Evolutionary conservation across 2,797 vertebrate genomes (phyloP).

Genomic region (Limnodromus scolopaceus): DNA sequence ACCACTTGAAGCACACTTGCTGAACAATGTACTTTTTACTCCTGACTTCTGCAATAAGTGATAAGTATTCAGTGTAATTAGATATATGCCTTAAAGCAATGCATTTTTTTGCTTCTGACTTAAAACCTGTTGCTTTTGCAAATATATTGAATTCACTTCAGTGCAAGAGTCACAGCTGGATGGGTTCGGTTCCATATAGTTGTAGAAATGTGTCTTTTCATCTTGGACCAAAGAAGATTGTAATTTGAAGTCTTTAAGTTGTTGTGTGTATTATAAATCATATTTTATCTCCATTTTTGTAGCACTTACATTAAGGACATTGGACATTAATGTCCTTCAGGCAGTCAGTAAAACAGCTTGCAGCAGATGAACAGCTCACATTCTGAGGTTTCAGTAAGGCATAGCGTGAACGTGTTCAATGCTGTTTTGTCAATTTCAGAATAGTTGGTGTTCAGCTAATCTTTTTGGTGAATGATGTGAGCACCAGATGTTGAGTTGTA

Average conservation of each 20-base stretch:
- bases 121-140: not conserved
- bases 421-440: not conserved
- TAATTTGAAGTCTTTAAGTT: not conserved
- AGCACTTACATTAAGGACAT: not conserved
- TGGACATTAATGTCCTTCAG: not conserved
- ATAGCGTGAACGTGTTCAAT: not conserved
- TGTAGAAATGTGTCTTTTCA: not conserved
- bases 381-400: not conserved
- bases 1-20: not conserved
- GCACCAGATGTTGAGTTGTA: not conserved
- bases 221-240: constrained; percentile 28
- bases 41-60: constrained; percentile 5
- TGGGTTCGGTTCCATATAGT: not conserved
- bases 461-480: not conserved
- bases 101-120: not conserved
- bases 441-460: not conserved
- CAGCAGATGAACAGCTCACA: not conserved
- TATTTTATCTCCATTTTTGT: not conserved
- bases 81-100: not conserved
- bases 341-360: not conserved
- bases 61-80: constrained; percentile 56
- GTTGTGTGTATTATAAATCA: not conserved
- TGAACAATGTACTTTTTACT: constrained; percentile 53
- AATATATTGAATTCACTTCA: not conserved
- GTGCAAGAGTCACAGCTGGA: not conserved